These are phyloP conservation scores for Aphidius colemani DNA, from an alignment of 2,888 invertebrate genomes.

Conservation along the genomic window DNA sequence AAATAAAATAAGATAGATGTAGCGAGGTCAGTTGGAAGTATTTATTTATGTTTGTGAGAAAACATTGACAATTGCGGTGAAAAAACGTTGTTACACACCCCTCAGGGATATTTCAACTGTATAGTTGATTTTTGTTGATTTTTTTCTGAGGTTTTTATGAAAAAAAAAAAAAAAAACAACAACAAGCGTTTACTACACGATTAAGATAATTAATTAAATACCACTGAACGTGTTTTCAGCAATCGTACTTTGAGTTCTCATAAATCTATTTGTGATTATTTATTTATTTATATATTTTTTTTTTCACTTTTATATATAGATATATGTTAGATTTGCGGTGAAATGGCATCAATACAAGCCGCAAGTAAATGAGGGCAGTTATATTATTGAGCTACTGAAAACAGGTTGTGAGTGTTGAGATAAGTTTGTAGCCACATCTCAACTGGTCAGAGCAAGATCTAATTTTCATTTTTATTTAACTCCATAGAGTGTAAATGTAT, in stretches of 20 bases:
- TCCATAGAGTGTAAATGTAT: conserved; percentile 26
- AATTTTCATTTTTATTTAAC: conserved; percentile 14
- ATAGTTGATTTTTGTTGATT: too few relatives aligned
- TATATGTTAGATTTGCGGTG: too few relatives aligned
- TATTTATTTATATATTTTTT: neutral
- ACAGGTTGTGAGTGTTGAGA: conserved; percentile 24
- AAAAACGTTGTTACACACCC: neutral
- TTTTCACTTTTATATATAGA: neutral
- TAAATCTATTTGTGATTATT: conserved; percentile 12
- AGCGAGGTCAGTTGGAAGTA: conserved; percentile 11
- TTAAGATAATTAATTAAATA: conserved; percentile 56
- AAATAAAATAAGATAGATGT: neutral
- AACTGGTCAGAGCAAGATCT: conserved; percentile 3
- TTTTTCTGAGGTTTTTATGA: too few relatives aligned
- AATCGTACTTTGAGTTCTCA: conserved; percentile 37
- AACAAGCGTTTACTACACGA: conserved; percentile 46
- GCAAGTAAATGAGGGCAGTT: conserved; percentile 25
- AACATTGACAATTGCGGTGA: too few relatives aligned
- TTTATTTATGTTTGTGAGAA: too few relatives aligned
- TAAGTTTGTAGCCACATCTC: conserved; percentile 19
- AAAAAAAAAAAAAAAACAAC: conserved; percentile 7
- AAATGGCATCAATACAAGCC: conserved; percentile 5
- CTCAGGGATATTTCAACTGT: too few relatives aligned
- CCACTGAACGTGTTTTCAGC: conserved; percentile 33
- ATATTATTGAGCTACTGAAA: conserved; percentile 21